A percentile compares a stretch with the other conserved stretches of the same genome.
These are phyloP conservation scores for Apis laboriosa DNA, from an alignment of 1,140 invertebrate species.

Conservation along the genomic window DNA sequence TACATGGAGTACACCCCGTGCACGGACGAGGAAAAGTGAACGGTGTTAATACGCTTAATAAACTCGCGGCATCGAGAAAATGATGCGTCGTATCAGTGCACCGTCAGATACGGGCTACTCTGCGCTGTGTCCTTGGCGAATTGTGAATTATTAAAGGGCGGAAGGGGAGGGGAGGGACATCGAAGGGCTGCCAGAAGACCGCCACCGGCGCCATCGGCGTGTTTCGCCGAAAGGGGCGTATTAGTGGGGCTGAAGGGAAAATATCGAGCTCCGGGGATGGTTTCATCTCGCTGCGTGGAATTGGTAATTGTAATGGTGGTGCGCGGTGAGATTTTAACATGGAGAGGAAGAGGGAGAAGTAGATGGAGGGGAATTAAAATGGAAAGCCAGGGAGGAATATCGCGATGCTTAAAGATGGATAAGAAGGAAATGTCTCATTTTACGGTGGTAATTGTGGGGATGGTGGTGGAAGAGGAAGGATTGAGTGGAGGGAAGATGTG, in stretches of 20 bases:
- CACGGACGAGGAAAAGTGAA: too few relatives aligned
- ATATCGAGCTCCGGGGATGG: slow-evolving; percentile 8
- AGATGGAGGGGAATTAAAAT: neutral
- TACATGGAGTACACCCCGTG: too few relatives aligned
- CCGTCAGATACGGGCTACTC: slow-evolving; percentile 9
- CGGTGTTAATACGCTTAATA: slow-evolving; percentile 37
- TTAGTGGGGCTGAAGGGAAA: slow-evolving; percentile 8
- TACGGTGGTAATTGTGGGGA: neutral
- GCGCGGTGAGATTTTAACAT: neutral
- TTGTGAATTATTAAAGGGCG: slow-evolving; percentile 34
- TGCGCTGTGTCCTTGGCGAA: slow-evolving; percentile 16
- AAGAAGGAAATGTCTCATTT: neutral
- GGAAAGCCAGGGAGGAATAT: neutral
- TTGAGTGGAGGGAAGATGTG: too few relatives aligned
- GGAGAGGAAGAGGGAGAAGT: neutral
- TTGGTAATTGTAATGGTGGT: slow-evolving; percentile 11
- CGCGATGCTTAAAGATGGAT: neutral
- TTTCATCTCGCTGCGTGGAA: neutral
- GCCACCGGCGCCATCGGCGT: neutral
- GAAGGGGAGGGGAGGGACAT: too few relatives aligned
- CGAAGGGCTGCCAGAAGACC: too few relatives aligned
- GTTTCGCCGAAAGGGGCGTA: slow-evolving; percentile 8
- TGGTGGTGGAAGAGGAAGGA: neutral
- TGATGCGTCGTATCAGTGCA: slow-evolving; percentile 24
- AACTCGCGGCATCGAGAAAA: slow-evolving; percentile 26